Conservation (phyloP, 2,113 vertebrate genomes). For the Cygnus atratus region DNA sequence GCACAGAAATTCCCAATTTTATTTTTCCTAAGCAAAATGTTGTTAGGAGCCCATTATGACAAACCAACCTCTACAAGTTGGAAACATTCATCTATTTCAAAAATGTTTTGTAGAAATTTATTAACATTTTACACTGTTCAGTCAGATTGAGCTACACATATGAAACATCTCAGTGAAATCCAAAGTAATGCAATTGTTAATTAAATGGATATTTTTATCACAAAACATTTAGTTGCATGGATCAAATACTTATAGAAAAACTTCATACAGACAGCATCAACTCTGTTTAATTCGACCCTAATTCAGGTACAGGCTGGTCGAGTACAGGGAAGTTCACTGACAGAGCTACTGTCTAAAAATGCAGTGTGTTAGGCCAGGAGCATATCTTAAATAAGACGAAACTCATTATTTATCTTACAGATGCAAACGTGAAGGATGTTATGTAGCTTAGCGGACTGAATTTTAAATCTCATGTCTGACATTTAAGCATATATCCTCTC, state of each 20-base stretch:
- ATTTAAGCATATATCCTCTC: background rate
- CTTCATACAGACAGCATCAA: background rate
- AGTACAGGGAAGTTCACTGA: background rate
- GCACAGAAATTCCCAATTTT: background rate
- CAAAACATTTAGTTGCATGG: background rate
- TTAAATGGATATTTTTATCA: background rate
- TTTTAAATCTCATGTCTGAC: background rate
- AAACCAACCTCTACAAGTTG: background rate
- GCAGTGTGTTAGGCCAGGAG: background rate
- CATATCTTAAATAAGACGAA: background rate
- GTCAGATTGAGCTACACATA: rapidly evolving
- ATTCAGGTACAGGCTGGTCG: background rate
- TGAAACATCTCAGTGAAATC: background rate
- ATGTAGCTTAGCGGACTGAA: background rate
- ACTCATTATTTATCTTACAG: background rate
- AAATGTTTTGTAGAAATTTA: background rate
- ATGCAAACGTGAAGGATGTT: background rate
- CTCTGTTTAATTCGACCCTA: background rate
- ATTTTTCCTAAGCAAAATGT: background rate
- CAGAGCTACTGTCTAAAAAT: background rate
- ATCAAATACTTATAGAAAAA: background rate
- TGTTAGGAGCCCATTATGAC: rapidly evolving
- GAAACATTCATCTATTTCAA: background rate
- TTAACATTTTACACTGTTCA: background rate
- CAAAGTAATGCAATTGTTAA: background rate